These are phyloP conservation scores for Linurgus olivaceus DNA, from an alignment of 2,797 vertebrate species.

Conservation along the genomic window DNA sequence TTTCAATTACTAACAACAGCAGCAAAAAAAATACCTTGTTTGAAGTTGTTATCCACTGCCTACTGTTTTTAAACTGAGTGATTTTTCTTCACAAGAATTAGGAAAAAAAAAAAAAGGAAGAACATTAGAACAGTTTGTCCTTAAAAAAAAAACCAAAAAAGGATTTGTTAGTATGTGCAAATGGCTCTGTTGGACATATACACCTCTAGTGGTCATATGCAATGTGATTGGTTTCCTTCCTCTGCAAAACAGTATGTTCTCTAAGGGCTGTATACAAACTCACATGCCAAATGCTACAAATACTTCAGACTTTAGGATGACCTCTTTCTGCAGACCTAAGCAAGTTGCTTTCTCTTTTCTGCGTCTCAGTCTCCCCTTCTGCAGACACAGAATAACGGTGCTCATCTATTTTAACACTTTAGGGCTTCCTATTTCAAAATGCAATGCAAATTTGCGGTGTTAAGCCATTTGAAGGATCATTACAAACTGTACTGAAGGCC, in stretches of 20 bases:
- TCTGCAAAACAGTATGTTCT: not conserved
- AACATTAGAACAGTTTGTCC: not conserved
- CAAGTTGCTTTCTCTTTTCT: not conserved
- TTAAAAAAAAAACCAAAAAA: accelerated
- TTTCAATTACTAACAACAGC: not conserved
- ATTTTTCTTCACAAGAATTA: not conserved
- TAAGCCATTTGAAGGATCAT: not conserved
- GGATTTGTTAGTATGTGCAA: not conserved
- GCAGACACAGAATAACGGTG: not conserved
- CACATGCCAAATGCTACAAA: not conserved
- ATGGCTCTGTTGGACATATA: not conserved
- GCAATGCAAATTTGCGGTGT: not conserved
- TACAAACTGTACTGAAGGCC: not conserved
- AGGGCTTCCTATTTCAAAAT: not conserved
- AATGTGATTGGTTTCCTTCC: not conserved
- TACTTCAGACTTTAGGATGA: not conserved
- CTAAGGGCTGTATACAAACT: not conserved
- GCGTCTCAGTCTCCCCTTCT: not conserved
- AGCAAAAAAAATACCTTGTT: not conserved
- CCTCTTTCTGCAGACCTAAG: not conserved
- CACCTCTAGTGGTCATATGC: not conserved
- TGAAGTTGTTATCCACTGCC: not conserved
- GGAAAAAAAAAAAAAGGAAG: not conserved
- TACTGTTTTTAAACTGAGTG: not conserved
- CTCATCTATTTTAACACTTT: not conserved